Evolutionary conservation across 2,888 invertebrate species (phyloP).

Genomic region (Drosophila diplacantha): DNA sequence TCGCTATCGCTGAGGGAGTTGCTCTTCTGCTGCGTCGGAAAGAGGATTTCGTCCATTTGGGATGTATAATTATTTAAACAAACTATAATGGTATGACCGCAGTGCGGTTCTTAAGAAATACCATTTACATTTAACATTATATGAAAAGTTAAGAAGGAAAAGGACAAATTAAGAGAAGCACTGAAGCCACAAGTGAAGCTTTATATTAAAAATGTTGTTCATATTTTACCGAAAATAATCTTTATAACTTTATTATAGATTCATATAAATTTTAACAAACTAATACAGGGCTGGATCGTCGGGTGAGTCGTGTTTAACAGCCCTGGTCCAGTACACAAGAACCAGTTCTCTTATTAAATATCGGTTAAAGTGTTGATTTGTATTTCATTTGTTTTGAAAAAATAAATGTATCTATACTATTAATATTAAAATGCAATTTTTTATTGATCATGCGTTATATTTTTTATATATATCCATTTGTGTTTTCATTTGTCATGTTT

Average conservation of each 20-base stretch:
- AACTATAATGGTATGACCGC: not conserved
- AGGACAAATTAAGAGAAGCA: rapidly evolving
- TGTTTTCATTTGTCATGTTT: not conserved
- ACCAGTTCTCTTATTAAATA: not conserved
- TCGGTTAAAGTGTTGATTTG: not conserved
- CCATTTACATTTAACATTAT: not conserved
- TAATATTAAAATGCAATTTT: no score
- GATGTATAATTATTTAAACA: conserved; percentile 6
- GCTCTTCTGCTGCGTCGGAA: conserved; percentile 56
- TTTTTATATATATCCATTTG: not conserved
- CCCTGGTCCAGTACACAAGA: not conserved
- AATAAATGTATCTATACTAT: no score
- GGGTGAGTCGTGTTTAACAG: not conserved
- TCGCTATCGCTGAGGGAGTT: conserved; percentile 61
- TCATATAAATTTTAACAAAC: conserved; percentile 24
- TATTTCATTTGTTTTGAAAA: no score
- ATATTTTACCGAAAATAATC: rapidly evolving
- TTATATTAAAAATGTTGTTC: not conserved
- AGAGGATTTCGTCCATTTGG: conserved; percentile 71
- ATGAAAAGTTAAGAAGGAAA: not conserved
- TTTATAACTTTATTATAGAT: no score
- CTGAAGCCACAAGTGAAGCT: no score
- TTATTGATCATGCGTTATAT: no score
- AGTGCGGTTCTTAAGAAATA: not conserved
- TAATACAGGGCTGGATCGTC: conserved; percentile 11